Evolutionary conservation across 2,888 invertebrate species (phyloP).

Genomic region (Alviniconcha strummeri): DNA sequence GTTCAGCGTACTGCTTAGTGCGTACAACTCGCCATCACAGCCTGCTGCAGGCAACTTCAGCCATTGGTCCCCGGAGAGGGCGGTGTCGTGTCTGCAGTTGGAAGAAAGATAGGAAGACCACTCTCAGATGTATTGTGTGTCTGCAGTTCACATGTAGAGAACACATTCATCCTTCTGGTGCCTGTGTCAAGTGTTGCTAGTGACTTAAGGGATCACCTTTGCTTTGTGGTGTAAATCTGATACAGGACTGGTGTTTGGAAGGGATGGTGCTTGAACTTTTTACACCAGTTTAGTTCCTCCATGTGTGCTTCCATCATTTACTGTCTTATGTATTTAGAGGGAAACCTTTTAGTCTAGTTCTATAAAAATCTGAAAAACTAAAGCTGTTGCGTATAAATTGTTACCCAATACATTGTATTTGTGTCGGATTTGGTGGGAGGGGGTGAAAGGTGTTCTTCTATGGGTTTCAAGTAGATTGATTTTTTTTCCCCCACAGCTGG

Average conservation of each 20-base stretch:
- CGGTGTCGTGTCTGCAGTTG: slow-evolving; percentile 23
- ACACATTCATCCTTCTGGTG: slow-evolving; percentile 4
- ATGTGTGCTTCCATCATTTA: not conserved
- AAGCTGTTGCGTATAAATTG: not conserved
- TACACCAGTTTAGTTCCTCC: not conserved
- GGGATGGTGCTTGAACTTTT: not conserved
- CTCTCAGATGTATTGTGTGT: slow-evolving; percentile 9
- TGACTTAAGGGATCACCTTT: too few relatives aligned
- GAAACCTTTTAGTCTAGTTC: not conserved
- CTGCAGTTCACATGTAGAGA: slow-evolving; percentile 4
- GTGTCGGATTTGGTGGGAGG: not conserved
- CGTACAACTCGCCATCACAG: slow-evolving; percentile 8
- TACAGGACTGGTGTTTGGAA: not conserved
- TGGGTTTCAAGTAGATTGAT: too few relatives aligned
- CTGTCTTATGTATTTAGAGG: not conserved
- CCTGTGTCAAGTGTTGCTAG: slow-evolving; percentile 3
- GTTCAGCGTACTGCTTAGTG: slow-evolving; percentile 4
- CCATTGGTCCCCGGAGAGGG: slow-evolving; percentile 12
- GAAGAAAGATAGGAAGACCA: slow-evolving; percentile 27
- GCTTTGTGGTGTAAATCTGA: too few relatives aligned
- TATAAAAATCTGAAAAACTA: not conserved
- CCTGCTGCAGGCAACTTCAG: slow-evolving; percentile 10
- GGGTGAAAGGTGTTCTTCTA: too few relatives aligned
- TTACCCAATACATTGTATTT: not conserved
- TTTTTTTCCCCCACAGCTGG: slow-evolving; percentile 18